Evolutionary conservation across 2,113 vertebrate species (phyloP).

Genomic region (Electrona antarctica): DNA sequence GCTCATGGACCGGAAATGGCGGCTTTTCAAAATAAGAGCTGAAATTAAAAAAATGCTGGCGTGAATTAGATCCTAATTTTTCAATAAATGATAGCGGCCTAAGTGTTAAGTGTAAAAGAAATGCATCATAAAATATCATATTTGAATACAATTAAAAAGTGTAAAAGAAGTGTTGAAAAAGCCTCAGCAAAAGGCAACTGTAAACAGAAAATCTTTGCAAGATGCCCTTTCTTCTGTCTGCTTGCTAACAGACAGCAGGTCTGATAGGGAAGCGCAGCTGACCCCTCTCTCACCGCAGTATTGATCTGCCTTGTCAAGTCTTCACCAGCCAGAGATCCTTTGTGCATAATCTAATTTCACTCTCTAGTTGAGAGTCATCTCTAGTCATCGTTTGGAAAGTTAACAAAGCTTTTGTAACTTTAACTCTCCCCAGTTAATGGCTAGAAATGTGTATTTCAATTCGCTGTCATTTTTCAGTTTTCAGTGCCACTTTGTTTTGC

Average conservation of each 20-base stretch:
- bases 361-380: conserved; percentile 33
- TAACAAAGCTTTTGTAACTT: neutral
- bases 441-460: conserved; percentile 35
- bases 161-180: too few species aligned
- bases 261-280: conserved; percentile 57
- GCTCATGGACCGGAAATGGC: too few species aligned
- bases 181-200: too few species aligned
- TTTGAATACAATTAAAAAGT: too few species aligned
- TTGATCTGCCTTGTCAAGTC: conserved; percentile 55
- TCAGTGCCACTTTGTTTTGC: too few species aligned
- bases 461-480: conserved; percentile 26
- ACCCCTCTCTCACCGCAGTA: conserved; percentile 44
- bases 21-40: too few species aligned
- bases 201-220: too few species aligned
- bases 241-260: conserved; percentile 51
- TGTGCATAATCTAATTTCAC: conserved; percentile 38
- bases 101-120: too few species aligned
- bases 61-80: too few species aligned
- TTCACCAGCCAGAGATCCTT: conserved; percentile 5
- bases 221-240: conserved; percentile 17
- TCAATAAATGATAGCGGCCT: too few species aligned
- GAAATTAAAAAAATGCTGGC: too few species aligned
- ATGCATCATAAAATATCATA: too few species aligned
- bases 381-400: conserved; percentile 28
- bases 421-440: conserved; percentile 12